phyloP scores from a whole-genome alignment of 1,140 invertebrate species.

The Musca domestica region DNA sequence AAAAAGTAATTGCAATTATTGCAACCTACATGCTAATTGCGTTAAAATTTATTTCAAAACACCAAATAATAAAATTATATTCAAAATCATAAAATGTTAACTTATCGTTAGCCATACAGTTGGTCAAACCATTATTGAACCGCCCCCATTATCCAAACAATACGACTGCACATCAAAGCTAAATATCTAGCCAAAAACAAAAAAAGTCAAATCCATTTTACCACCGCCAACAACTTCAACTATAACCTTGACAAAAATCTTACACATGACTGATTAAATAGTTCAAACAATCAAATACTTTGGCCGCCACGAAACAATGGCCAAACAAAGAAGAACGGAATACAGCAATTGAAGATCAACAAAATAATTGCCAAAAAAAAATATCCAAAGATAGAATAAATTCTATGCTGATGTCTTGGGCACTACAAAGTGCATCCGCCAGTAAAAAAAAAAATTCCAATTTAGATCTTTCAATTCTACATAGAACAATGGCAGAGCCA shows the following conservation, averaged over 20 bases:
- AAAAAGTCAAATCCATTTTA: no score
- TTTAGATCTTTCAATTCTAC: neutral
- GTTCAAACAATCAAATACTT: conserved; percentile 52
- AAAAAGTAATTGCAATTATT: no score
- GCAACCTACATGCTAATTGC: no score
- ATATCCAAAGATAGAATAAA: neutral
- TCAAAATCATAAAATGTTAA: no score
- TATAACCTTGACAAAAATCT: conserved; percentile 53
- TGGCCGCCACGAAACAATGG: neutral
- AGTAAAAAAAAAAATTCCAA: no score
- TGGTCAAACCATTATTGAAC: no score
- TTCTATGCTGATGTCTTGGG: neutral
- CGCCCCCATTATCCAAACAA: no score
- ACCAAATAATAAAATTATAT: no score
- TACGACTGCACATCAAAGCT: no score
- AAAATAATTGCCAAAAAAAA: neutral
- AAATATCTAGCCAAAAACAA: no score
- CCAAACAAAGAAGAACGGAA: neutral
- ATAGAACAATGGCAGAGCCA: neutral
- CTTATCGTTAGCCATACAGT: no score
- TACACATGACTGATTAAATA: conserved; percentile 54
- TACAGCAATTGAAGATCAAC: conserved; percentile 5
- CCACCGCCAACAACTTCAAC: conserved; percentile 13
- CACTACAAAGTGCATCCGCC: neutral
- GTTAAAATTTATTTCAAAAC: no score